A percentile compares a stretch with the other conserved stretches of the same genome.
phyloP scores from a whole-genome alignment of 2,113 vertebrate species.

The Abramis brama region DNA sequence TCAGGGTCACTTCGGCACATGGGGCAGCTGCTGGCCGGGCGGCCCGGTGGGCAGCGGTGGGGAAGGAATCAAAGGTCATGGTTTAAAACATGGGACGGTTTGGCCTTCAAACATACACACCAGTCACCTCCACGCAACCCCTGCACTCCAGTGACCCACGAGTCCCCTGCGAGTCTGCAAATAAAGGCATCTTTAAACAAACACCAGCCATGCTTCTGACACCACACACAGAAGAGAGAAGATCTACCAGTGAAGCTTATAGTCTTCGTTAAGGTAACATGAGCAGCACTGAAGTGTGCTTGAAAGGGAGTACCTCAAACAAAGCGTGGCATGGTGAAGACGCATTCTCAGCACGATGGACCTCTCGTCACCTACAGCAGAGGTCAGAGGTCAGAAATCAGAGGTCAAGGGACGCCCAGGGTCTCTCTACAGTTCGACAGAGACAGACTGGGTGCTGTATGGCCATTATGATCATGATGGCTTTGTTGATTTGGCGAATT shows the following conservation, averaged over 20 bases:
- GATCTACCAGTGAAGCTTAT: not conserved
- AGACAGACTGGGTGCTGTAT: not conserved
- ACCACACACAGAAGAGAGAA: not conserved
- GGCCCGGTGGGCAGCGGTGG: not conserved
- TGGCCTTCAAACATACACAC: slow-evolving; percentile 54
- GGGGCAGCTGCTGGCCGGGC: slow-evolving; percentile 52
- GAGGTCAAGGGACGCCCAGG: not conserved
- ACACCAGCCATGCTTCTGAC: not conserved
- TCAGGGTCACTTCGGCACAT: slow-evolving; percentile 62
- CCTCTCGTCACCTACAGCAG: not conserved
- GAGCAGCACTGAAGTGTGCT: not conserved
- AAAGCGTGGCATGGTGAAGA: not conserved
- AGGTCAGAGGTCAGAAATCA: slow-evolving; percentile 55
- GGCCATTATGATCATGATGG: not conserved
- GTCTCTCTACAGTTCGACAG: not conserved
- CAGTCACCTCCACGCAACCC: slow-evolving; percentile 46
- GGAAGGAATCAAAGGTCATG: slow-evolving; percentile 67
- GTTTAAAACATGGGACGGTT: slow-evolving; percentile 62
- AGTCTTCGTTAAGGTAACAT: not conserved
- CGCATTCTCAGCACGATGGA: not conserved
- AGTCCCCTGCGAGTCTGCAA: slow-evolving; percentile 28
- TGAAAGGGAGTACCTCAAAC: slow-evolving; percentile 1
- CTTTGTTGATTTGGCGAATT: not conserved
- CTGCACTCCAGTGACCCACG: slow-evolving; percentile 44
- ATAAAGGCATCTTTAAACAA: slow-evolving; percentile 52